phyloP scores from a whole-genome alignment of 2,888 invertebrate genomes.

The Dicranocentrus wangi region DNA sequence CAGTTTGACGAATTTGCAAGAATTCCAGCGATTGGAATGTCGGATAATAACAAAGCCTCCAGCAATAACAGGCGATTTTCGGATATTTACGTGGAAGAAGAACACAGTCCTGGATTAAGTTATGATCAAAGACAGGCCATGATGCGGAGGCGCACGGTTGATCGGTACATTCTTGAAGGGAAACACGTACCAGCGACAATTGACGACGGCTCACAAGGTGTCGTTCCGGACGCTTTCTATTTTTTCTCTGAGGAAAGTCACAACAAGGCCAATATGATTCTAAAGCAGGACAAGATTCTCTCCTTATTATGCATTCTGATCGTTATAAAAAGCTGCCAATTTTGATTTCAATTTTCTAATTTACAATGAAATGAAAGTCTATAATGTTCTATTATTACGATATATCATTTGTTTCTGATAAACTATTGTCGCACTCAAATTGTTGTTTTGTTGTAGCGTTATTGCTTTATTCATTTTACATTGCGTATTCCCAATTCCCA shows the following conservation, averaged over 20 bases:
- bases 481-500: too few relatives aligned
- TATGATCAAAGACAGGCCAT: neutral
- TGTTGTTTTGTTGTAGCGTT: too few relatives aligned
- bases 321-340: too few relatives aligned
- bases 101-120: neutral
- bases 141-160: constrained; percentile 1
- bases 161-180: constrained; percentile 18
- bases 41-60: neutral
- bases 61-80: neutral
- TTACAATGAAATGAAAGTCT: too few relatives aligned
- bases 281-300: too few relatives aligned
- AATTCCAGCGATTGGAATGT: constrained; percentile 28
- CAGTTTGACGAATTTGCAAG: constrained; percentile 36
- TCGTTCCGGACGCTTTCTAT: neutral
- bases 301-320: too few relatives aligned
- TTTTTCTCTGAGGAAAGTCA: constrained; percentile 2
- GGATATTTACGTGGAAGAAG: constrained; percentile 31
- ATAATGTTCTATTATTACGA: too few relatives aligned
- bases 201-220: too few relatives aligned
- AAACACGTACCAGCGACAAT: neutral
- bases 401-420: too few relatives aligned
- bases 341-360: too few relatives aligned
- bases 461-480: too few relatives aligned
- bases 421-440: too few relatives aligned
- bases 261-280: neutral